Evolutionary conservation across 2,888 invertebrate genomes (phyloP).

Genomic region (Caenorhabditis sp.): DNA sequence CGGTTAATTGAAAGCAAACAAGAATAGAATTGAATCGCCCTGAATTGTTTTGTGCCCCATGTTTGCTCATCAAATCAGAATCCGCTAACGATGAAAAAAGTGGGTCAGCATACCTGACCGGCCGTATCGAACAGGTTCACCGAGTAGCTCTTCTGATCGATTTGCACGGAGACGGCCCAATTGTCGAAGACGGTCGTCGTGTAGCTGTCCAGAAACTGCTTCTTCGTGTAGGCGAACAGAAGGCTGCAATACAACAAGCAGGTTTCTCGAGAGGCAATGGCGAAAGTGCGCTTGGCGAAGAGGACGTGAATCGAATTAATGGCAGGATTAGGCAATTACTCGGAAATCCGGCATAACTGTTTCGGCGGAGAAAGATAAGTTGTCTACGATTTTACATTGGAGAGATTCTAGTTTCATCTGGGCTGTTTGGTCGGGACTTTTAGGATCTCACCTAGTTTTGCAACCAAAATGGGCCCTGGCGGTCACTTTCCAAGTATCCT

Average conservation of each 20-base stretch:
- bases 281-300: slow-evolving; percentile 37
- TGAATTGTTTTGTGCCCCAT: slow-evolving; percentile 9
- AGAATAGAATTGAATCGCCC: slow-evolving; percentile 5
- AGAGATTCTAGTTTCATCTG: too few species aligned
- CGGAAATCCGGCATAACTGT: too few species aligned
- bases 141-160: slow-evolving; percentile 68
- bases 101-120: slow-evolving; percentile 67
- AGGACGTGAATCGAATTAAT: slow-evolving; percentile 41
- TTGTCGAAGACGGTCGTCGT: slow-evolving; percentile 75
- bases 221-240: slow-evolving; percentile 73
- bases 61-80: slow-evolving; percentile 30
- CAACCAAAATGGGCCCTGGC: too few species aligned
- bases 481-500: too few species aligned
- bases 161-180: slow-evolving; percentile 70
- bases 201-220: slow-evolving; percentile 70
- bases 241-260: slow-evolving; percentile 66
- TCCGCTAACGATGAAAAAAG: slow-evolving; percentile 1
- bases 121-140: slow-evolving; percentile 75
- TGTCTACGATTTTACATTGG: too few species aligned
- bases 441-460: too few species aligned
- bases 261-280: slow-evolving; percentile 6
- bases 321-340: slow-evolving; percentile 29
- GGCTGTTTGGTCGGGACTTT: too few species aligned
- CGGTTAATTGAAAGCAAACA: slow-evolving; percentile 48
- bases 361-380: too few species aligned